Base-by-base conservation (phyloP, 1,140 invertebrate species). In the Nebria ingens region DNA sequence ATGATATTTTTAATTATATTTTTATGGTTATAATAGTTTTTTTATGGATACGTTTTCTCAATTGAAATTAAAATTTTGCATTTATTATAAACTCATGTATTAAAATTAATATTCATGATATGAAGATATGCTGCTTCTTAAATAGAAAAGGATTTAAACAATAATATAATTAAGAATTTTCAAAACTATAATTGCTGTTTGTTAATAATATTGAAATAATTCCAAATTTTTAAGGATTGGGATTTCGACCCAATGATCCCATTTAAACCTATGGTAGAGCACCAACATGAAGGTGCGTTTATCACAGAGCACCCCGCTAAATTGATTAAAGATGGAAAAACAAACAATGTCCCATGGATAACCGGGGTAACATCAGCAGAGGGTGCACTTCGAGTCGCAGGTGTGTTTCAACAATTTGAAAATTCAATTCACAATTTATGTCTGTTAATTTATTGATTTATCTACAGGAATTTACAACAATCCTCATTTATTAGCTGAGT, bases 171-270 rank as follows among this genome's bases (percentile, higher is more conserved):
- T n/a, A n/a, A n/a, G n/a, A n/a, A n/a, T n/a, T n/a, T n/a, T n/a
- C n/a, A n/a, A n/a, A n/a, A n/a, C n/a, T n/a, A n/a, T n/a, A n/a
- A n/a, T n/a, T n/a, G n/a, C n/a, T n/a, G n/a, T n/a, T n/a, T n/a
- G n/a, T n/a, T n/a, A n/a, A n/a, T n/a, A n/a, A n/a, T n/a, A n/a
- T n/a, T n/a, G n/a, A n/a, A n/a, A n/a, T n/a, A n/a, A n/a, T n/a
- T n/a, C n/a, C n/a, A n/a, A n/a, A n/a, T n/a, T n/a, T n/a, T n/a
- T n/a, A n/a, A 86, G 84, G 66, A 74, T 17, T 87, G 81, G 74
- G 82, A 82, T 61, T 82, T 78, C 53, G 82, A 83, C 64, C 84
- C 84, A 1, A 81, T 84, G 80, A 85, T 85, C 55, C 81, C 83
- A 1, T 87, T 86, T 60, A 84, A 83, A 58, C 84, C 85, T 0